Percentiles rank a stretch among this genome's conserved stretches.
Evolutionary conservation across 1,140 invertebrate species (phyloP).

Genomic region (Eriosoma lanigerum): DNA sequence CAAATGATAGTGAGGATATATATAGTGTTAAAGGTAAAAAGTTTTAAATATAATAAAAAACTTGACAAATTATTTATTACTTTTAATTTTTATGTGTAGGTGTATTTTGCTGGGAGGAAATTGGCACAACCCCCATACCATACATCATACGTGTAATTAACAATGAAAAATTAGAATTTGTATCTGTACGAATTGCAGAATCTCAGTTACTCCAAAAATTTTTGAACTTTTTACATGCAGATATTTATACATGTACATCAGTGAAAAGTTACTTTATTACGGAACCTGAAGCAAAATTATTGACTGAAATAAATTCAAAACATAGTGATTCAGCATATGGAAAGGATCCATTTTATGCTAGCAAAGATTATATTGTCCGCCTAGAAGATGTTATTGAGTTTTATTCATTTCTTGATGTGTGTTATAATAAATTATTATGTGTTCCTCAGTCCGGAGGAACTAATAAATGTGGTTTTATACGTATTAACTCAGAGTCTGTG

Average conservation of each 20-base stretch:
- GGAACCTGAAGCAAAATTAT: conserved; percentile 80
- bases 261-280: conserved; percentile 93
- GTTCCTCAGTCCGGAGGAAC: conserved; percentile 64
- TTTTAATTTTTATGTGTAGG: conserved; percentile 61
- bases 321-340: conserved; percentile 91
- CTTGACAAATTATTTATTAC: not conserved
- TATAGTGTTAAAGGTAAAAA: conserved; percentile 22
- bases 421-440: conserved; percentile 77
- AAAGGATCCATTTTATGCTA: conserved; percentile 81
- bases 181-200: conserved; percentile 88
- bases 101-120: conserved; percentile 84
- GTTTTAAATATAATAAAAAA: not conserved
- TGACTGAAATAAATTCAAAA: conserved; percentile 90
- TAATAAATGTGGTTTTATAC: conserved; percentile 88
- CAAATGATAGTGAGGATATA: conserved; percentile 15
- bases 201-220: conserved; percentile 83
- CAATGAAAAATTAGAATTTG: conserved; percentile 78
- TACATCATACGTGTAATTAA: conserved; percentile 71
- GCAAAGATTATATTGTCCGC: conserved; percentile 81
- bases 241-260: conserved; percentile 83
- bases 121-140: conserved; percentile 78
- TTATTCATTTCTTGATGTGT: conserved; percentile 85
- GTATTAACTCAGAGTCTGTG: conserved; percentile 91
- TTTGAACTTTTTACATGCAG: conserved; percentile 76
- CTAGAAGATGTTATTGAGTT: conserved; percentile 85